Evolutionary conservation across 2,797 vertebrate species (phyloP).

Genomic region (Muscicapa striata): DNA sequence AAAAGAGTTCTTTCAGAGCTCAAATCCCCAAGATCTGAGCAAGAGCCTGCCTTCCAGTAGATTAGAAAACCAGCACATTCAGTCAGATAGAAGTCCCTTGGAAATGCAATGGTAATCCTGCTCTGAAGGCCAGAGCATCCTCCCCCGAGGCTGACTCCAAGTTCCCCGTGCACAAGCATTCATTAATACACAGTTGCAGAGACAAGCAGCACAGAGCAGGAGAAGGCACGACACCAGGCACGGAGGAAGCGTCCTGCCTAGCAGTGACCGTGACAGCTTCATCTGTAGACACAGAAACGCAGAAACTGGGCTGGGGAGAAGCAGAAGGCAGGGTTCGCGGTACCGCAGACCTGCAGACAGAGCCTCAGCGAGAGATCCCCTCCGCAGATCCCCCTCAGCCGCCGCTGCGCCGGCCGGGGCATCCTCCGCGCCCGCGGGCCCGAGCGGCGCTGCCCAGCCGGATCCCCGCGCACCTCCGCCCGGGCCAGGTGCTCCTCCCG

Average conservation of each 20-base stretch:
- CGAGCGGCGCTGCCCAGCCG: background rate
- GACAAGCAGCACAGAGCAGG: background rate
- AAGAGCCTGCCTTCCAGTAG: background rate
- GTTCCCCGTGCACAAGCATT: background rate
- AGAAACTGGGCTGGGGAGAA: background rate
- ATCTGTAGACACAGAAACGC: background rate
- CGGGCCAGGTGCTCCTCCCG: background rate
- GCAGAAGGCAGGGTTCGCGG: background rate
- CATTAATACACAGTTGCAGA: background rate
- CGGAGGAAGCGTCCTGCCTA: background rate
- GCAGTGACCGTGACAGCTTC: background rate
- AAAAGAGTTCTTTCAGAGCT: constrained; percentile 16
- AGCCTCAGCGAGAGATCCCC: background rate
- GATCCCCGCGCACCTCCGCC: background rate
- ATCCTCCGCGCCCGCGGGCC: background rate
- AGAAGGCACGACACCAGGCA: background rate
- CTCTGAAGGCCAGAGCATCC: background rate
- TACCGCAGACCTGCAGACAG: background rate
- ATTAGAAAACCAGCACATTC: background rate
- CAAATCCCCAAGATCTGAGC: background rate
- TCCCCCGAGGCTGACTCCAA: background rate
- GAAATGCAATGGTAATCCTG: background rate
- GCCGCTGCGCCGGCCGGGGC: background rate
- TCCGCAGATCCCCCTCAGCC: background rate
- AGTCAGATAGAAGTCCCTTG: background rate